These are phyloP conservation scores for Holothuria glaberrima DNA, from an alignment of 35 echinoderm and acorn worm species.

Conservation along the genomic window DNA sequence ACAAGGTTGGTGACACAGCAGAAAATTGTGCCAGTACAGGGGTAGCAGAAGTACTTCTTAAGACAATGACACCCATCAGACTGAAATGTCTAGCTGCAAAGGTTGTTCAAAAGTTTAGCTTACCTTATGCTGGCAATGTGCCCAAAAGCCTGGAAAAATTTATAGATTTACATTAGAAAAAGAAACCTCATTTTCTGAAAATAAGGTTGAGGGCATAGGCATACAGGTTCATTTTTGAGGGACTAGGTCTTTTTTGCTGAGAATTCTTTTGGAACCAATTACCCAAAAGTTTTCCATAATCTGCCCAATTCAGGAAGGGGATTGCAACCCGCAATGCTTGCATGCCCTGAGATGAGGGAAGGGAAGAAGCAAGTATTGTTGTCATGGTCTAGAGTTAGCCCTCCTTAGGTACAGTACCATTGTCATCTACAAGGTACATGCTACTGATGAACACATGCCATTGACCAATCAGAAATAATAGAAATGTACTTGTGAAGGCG, in stretches of 20 bases:
- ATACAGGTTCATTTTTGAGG: neutral
- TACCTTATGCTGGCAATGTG: conserved; percentile 76
- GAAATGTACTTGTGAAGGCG: no score
- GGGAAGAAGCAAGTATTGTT: no score
- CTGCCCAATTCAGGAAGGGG: no score
- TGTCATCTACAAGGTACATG: no score
- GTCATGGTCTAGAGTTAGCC: no score
- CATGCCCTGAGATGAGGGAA: no score
- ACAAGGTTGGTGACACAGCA: conserved; percentile 66
- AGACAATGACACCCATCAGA: conserved; percentile 60
- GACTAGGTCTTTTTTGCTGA: neutral
- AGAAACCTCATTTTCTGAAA: neutral
- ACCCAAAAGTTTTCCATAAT: no score
- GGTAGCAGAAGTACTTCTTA: conserved; percentile 83
- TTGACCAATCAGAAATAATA: no score
- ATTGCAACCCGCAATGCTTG: no score
- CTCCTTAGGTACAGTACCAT: no score
- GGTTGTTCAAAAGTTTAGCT: conserved; percentile 56
- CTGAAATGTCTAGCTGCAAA: conserved; percentile 79
- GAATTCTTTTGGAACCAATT: neutral
- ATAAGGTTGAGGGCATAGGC: neutral
- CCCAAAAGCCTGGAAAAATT: conserved; percentile 70
- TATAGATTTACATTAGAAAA: conserved; percentile 72
- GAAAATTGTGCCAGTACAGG: conserved; percentile 65
- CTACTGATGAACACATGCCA: no score